Evolutionary conservation across 2,797 vertebrate species (phyloP), one percentile per base, ranked within the genome.

Genomic region (Otolemur crassicaudatus): DNA sequence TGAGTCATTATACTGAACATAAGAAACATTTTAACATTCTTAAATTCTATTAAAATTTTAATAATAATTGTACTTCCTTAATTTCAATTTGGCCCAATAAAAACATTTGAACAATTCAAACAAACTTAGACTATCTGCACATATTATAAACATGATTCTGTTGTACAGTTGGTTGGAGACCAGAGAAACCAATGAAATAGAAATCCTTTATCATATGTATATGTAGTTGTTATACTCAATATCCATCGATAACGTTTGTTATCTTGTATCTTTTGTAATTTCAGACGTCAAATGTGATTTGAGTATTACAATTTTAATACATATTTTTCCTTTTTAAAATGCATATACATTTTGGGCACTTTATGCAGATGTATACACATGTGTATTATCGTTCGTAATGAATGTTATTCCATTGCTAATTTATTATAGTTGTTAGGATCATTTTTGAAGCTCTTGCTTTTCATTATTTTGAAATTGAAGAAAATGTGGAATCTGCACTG

Each of bases 101-200:
- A 96, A 89, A 37, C 4, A 60, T 46, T 95, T 85, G 84, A 49
- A 46, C 25, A 94, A 53, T 58, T 94, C 19, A 94, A 87, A 67
- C 22, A 80, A 87, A 82, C 22, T n/a, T 81, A 92, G 34, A 87
- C 84, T 87, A 77, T 70, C 85, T 86, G 56, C 8, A 82, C 20
- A 20, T 37, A 67, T 23, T 70, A 37, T 67, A 86, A 89, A 84
- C 31, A 89, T 43, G 53, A 80, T 82, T 46, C 19, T 81, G 4
- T 40, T 83, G 8, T 85, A 40, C 84, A 76, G 7, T 92, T 90
- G 49, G 3, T n/a, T 92, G 96, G 87, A 85, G 29, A 93, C 7
- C 69, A 91, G 14, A 86, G 22, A 63, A 75, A 9, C 1, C 25
- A 49, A 65, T 43, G 53, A 1, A 31, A 34, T 83, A 31, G 72